A percentile compares a stretch with the other conserved stretches of the same genome.
Evolutionary conservation across 2,113 vertebrate genomes (phyloP).

Genomic region (Uria lomvia): DNA sequence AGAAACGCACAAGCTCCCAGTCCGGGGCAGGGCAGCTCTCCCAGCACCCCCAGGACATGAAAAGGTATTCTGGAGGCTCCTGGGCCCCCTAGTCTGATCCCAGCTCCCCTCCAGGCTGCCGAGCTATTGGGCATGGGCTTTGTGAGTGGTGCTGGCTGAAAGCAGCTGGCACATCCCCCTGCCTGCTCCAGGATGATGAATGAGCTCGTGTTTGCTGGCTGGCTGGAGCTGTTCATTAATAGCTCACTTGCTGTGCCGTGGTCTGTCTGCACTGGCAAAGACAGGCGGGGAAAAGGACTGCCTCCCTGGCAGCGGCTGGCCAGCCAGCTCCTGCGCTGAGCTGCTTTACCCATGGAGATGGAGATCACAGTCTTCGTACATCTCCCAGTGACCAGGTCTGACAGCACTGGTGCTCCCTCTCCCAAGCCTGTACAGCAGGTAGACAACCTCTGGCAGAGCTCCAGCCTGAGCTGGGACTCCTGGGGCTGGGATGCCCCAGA

Average conservation of each 20-base stretch:
- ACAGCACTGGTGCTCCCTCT: background rate
- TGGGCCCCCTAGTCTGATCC: background rate
- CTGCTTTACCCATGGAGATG: fast-evolving
- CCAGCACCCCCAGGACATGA: background rate
- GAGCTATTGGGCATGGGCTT: background rate
- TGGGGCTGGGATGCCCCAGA: background rate
- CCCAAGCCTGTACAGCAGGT: fast-evolving
- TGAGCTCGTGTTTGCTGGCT: background rate
- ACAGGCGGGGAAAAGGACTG: background rate
- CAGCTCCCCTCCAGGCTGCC: background rate
- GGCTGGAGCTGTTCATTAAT: slow-evolving; percentile 38
- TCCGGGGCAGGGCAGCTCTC: background rate
- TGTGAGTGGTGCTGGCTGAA: background rate
- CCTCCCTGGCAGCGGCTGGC: slow-evolving; percentile 2
- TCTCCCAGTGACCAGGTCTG: background rate
- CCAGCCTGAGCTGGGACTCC: background rate
- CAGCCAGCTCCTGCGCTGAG: background rate
- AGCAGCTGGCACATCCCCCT: background rate
- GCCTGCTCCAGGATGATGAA: slow-evolving; percentile 12
- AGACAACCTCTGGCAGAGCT: background rate
- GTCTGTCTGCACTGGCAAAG: slow-evolving; percentile 40
- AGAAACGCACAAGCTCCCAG: background rate
- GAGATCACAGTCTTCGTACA: background rate
- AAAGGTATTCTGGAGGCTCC: background rate
- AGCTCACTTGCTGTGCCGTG: slow-evolving; percentile 28